Percentiles rank a stretch among this genome's conserved stretches.
Conservation (phyloP, 37 sponge, comb jelly and placozoan species). For the Haliclona indistincta region DNA sequence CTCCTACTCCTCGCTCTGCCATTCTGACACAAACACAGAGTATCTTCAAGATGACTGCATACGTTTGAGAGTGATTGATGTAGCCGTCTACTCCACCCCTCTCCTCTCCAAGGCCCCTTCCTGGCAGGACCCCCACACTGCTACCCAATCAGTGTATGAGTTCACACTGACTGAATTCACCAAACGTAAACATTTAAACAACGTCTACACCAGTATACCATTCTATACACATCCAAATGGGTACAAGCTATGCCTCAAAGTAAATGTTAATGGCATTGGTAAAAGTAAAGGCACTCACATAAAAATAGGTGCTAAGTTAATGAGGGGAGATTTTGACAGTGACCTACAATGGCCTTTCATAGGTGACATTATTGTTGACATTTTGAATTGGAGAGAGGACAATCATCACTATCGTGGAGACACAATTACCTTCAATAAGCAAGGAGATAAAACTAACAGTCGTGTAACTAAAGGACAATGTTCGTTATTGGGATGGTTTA, state of each 20-base stretch:
- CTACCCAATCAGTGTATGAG: no score
- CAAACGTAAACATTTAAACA: neutral
- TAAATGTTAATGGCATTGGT: constrained; percentile 22
- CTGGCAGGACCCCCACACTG: neutral
- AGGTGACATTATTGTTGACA: constrained; percentile 4
- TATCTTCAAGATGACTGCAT: constrained; percentile 13
- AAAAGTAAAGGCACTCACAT: constrained; percentile 17
- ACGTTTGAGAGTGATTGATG: neutral
- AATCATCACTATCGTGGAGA: neutral
- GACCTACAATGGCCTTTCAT: neutral
- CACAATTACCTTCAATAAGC: neutral
- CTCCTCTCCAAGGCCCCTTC: neutral
- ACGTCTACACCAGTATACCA: constrained; percentile 2
- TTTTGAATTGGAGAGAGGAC: constrained; percentile 10
- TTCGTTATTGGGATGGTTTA: no score
- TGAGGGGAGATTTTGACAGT: neutral
- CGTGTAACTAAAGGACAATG: neutral
- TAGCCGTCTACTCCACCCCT: constrained; percentile 2
- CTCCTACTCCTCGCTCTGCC: neutral
- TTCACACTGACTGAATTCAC: neutral
- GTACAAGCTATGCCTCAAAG: constrained; percentile 36
- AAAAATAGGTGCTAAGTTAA: neutral
- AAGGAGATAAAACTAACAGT: neutral
- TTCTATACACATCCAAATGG: constrained; percentile 29
- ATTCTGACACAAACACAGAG: neutral